Evolutionary conservation across 1,140 invertebrate species (phyloP).

Genomic region (Theocolax elegans): DNA sequence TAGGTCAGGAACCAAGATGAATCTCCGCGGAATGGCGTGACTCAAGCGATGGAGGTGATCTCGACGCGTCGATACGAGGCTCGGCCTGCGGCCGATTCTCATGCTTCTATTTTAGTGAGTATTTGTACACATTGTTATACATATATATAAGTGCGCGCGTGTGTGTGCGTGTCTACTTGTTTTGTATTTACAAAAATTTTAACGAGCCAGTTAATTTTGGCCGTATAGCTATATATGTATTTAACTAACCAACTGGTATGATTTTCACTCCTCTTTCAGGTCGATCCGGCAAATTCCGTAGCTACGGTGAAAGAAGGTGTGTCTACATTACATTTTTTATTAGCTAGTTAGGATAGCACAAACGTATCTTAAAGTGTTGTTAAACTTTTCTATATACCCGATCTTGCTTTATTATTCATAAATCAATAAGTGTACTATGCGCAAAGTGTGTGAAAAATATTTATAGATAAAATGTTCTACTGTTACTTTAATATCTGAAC

Average conservation of each 20-base stretch:
- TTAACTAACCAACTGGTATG: too few relatives aligned
- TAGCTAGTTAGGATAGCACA: too few relatives aligned
- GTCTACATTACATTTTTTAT: constrained; percentile 20
- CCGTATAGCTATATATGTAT: too few relatives aligned
- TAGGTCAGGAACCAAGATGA: constrained; percentile 35
- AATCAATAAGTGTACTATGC: too few relatives aligned
- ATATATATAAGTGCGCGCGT: neutral
- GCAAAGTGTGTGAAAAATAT: too few relatives aligned
- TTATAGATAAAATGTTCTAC: too few relatives aligned
- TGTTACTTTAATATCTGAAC: too few relatives aligned
- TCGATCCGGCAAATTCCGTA: constrained; percentile 65
- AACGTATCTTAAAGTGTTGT: too few relatives aligned
- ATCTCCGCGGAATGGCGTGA: constrained; percentile 33
- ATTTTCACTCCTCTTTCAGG: constrained; percentile 54
- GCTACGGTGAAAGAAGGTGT: constrained; percentile 70
- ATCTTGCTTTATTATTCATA: too few relatives aligned
- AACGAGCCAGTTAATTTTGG: too few relatives aligned
- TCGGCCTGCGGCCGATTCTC: constrained; percentile 53
- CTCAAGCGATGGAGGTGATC: constrained; percentile 60
- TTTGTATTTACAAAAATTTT: too few relatives aligned
- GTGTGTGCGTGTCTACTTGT: neutral
- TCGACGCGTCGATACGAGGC: constrained; percentile 63
- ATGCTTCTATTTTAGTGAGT: constrained; percentile 57
- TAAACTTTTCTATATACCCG: too few relatives aligned
- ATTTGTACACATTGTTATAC: constrained; percentile 27